These are phyloP conservation scores for Tipula vernalis DNA, from an alignment of 2,888 invertebrate species.

Conservation along the genomic window DNA sequence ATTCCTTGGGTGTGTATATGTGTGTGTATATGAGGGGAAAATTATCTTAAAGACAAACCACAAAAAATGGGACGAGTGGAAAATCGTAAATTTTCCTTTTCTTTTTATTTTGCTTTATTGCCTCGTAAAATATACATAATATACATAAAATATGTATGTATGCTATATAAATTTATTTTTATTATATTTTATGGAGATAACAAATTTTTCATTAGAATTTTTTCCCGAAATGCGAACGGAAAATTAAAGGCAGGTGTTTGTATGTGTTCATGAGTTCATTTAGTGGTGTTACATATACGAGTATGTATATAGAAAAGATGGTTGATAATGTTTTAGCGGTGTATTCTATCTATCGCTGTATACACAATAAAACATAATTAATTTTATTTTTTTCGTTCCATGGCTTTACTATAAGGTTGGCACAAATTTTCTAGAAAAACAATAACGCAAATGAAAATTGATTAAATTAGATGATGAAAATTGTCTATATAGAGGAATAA, in stretches of 20 bases:
- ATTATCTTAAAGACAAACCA: not conserved
- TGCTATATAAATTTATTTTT: not conserved
- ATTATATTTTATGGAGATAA: not conserved
- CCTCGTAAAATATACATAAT: conserved; percentile 6
- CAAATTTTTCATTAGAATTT: not conserved
- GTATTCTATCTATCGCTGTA: not conserved
- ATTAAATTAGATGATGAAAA: not conserved
- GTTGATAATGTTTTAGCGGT: not conserved
- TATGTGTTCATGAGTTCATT: not conserved
- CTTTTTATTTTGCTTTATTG: not conserved
- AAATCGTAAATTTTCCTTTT: not conserved
- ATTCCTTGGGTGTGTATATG: no score
- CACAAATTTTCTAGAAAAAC: not conserved
- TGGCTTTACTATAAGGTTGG: not conserved
- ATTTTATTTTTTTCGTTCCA: not conserved
- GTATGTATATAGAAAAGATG: not conserved
- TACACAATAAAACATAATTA: not conserved
- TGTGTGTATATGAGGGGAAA: no score
- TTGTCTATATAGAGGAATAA: not conserved
- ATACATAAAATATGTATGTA: not conserved
- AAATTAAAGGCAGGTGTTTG: not conserved
- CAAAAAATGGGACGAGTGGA: not conserved
- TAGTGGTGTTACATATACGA: not conserved
- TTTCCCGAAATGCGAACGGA: not conserved
- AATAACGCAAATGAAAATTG: conserved; percentile 4